Conservation (phyloP, 1,140 invertebrate species). For the Drosophila malerkotliana region DNA sequence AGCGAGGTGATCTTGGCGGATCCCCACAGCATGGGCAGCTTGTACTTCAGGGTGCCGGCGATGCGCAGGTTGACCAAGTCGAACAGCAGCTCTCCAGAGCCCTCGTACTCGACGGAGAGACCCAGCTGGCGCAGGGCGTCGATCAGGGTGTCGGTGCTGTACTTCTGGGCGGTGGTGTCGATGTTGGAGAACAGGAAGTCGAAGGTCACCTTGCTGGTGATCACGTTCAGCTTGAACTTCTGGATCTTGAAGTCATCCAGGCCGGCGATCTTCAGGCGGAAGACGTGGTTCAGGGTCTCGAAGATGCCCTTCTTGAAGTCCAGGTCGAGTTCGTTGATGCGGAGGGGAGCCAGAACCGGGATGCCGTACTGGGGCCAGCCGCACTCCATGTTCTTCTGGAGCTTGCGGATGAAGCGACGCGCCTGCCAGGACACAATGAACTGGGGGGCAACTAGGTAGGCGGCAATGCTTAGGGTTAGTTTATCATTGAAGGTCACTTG, state of each 20-base stretch:
- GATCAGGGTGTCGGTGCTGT: conserved; percentile 74
- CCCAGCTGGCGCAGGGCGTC: conserved; percentile 73
- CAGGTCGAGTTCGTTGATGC: conserved; percentile 58
- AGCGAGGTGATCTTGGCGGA: conserved; percentile 76
- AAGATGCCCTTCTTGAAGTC: conserved; percentile 67
- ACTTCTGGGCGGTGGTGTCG: conserved; percentile 65
- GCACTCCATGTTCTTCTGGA: conserved; percentile 78
- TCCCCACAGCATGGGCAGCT: conserved; percentile 76
- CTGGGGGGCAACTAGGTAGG: conserved; percentile 54
- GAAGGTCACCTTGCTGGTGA: conserved; percentile 68
- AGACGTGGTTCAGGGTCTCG: conserved; percentile 72
- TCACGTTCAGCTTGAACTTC: conserved; percentile 73
- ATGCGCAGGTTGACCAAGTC: conserved; percentile 71
- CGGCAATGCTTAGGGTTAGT: neutral
- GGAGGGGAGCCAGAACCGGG: conserved; percentile 69
- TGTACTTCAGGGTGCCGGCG: conserved; percentile 69
- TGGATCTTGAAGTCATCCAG: conserved; percentile 71
- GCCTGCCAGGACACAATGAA: conserved; percentile 76
- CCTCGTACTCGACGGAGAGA: conserved; percentile 75
- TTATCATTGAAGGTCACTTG: too few species aligned
- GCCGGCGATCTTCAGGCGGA: conserved; percentile 71
- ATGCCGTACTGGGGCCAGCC: conserved; percentile 72
- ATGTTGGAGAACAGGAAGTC: conserved; percentile 72
- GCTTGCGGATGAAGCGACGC: conserved; percentile 71
- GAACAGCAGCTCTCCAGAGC: conserved; percentile 63